These are phyloP conservation scores for Dendroctonus valens DNA, from an alignment of 1,140 invertebrate species.

Conservation along the genomic window DNA sequence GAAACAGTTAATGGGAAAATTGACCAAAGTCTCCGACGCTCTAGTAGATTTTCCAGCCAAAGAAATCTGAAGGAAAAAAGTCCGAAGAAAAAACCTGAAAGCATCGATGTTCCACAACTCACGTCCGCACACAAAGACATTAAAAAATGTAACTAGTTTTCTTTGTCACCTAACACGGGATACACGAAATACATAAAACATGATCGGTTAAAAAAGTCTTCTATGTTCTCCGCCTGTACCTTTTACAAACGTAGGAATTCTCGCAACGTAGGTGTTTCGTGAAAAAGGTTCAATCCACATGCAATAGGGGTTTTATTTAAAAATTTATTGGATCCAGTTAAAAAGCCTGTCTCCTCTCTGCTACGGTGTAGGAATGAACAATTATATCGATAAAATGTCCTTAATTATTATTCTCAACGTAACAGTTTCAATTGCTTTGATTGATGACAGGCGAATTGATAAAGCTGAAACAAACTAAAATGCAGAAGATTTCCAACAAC, in stretches of 20 bases:
- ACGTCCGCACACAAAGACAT: conserved; percentile 4
- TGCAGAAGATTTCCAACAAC: too few species aligned
- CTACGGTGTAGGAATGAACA: not conserved
- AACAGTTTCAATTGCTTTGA: too few species aligned
- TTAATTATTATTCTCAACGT: too few species aligned
- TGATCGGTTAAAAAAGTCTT: conserved; percentile 13
- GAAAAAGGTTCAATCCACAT: conserved; percentile 6
- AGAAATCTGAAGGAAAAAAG: not conserved
- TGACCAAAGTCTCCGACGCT: too few species aligned
- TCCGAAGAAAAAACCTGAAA: not conserved
- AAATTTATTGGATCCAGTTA: conserved; percentile 9
- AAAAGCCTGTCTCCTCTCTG: conserved; percentile 1
- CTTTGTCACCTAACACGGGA: conserved; percentile 29
- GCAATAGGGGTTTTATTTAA: conserved; percentile 15
- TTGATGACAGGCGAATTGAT: too few species aligned
- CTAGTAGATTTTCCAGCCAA: too few species aligned
- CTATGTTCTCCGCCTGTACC: conserved; percentile 8
- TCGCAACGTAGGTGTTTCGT: conserved; percentile 14
- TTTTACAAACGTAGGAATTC: conserved; percentile 11
- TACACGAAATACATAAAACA: conserved; percentile 30
- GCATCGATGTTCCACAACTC: not conserved
- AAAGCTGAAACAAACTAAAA: too few species aligned
- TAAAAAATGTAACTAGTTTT: conserved; percentile 29
- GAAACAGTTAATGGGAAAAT: too few species aligned
- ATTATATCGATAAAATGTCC: not conserved